Evolutionary conservation across 2,888 invertebrate genomes (phyloP), one percentile per base, ranked within the genome.

Genomic region (Pterostichus niger): DNA sequence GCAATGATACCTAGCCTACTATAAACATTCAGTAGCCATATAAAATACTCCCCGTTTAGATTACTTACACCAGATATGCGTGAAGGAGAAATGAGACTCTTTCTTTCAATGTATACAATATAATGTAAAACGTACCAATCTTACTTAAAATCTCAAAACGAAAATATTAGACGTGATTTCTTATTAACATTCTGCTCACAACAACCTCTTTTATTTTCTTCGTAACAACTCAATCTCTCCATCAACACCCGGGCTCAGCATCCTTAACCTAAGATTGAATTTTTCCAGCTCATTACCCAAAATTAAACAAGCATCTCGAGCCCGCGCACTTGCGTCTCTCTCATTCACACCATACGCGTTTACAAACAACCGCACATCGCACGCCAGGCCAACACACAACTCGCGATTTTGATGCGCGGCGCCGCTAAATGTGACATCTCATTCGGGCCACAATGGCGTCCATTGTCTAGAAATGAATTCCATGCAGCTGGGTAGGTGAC

Each of bases 381-480:
- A n/a, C n/a, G n/a, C n/a, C n/a, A n/a, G n/a, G 10, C 10, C 31
- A 17, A 56, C 31, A 56, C 10, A 54, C 13, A 15, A 54, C 52
- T 68, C 31, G 31, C n/a, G 49, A 15, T 49, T 52, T 15, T 15
- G 75, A 52, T 33, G 49, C 75, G 10, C 31, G 52, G 52, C 49
- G 44, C 24, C 75, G 56, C 54, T 71, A 71, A 81, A 81, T 81
- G 71, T 81, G 81, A 81, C 71, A 73, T 81, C 52, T 81, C 81
- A 81, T 81, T 71, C 81, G 54, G 24, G 52, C 81, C 68, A 56
- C 56, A 81, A 81, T 81, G 81, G 71, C 81, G 56, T 54, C 52
- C 80, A 80, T 80, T 80, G 80, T 80, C 61, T 80, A n/a, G 46
- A 68, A 80, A 54, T 80, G 68, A 80, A 80, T 68, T 80, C 40